A percentile compares a stretch with the other conserved stretches of the same genome.
phyloP scores from a whole-genome alignment of 2,888 invertebrate species.

The Aethes cnicana region DNA sequence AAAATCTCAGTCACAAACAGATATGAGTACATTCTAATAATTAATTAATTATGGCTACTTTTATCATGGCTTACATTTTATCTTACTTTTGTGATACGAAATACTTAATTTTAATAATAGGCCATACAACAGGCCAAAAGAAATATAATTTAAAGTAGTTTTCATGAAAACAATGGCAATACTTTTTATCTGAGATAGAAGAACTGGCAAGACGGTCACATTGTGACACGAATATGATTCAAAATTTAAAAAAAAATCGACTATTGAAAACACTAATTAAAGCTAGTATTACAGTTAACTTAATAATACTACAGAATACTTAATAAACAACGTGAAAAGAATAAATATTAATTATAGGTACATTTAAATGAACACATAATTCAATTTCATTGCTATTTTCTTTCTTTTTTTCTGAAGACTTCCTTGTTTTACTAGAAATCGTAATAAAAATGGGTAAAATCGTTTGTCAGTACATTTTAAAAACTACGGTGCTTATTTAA shows the following conservation, averaged over 20 bases:
- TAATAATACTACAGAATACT: constrained; percentile 35
- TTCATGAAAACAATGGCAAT: constrained; percentile 16
- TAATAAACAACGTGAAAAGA: constrained; percentile 41
- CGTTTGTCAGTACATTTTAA: constrained; percentile 12
- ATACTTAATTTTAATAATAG: constrained; percentile 5
- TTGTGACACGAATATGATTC: neutral
- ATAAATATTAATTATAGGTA: constrained; percentile 45
- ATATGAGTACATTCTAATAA: constrained; percentile 29
- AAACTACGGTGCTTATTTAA: constrained; percentile 14
- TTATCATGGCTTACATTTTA: constrained; percentile 21
- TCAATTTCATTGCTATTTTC: constrained; percentile 28
- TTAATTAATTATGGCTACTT: constrained; percentile 21
- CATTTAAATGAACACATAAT: constrained; percentile 50
- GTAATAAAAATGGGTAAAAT: constrained; percentile 16
- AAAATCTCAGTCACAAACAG: constrained; percentile 39
- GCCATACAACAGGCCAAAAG: constrained; percentile 9
- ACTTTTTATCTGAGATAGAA: constrained; percentile 30
- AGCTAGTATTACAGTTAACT: constrained; percentile 32
- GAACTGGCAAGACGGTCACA: constrained; percentile 32
- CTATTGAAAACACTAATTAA: constrained; percentile 15
- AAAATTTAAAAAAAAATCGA: neutral
- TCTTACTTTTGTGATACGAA: constrained; percentile 18
- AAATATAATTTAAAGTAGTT: constrained; percentile 16
- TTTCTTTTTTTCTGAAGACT: neutral
- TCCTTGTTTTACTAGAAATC: constrained; percentile 10